Base-by-base conservation (phyloP, 2,797 vertebrate species). In the Choloepus didactylus region DNA sequence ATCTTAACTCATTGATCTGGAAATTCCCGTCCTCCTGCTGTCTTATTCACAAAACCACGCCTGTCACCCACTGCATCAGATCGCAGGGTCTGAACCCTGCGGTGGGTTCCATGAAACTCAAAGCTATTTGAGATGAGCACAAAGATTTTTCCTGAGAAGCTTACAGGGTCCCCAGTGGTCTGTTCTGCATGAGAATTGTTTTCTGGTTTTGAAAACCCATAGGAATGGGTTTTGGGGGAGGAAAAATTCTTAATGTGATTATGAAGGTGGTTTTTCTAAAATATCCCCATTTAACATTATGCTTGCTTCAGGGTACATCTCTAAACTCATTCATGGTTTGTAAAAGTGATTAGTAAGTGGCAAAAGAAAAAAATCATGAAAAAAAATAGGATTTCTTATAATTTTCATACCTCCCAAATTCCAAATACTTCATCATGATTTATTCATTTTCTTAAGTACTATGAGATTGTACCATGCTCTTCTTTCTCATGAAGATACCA, bases 401-500 rank as follows among this genome's bases (percentile, higher is more conserved):
- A 41, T 11, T 54, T 91, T 44, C 76, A 11, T 3, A 25, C 41
- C 60, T 72, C 73, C 15, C 75, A 91, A 87, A 64, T 82, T 76
- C 59, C 2, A 2, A 69, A 41, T 29, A 35, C 0, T 1, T 54
- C 10, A 23, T 44, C 87, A 72, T 54, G 16, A 27, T 66, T 59
- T 38, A 69, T 59, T 69, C 64, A 51, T 27, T 54, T 67, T 70
- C 49, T 89, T 67, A 89, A 81, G 35, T 41, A 92, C 69, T 64
- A 92, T 95, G 96, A 97, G 96, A 96, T 3, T 49, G 8, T 51
- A 31, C 18, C 82, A 79, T 11, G 15, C 44, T 89, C 70, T 83
- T 73, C 66, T 91, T 97, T 96, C 96, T 95, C 90, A 93, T 84
- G 94, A 96, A 95, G 87, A 87, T 31, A 91, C 80, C 70, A 85